Percentiles rank a stretch among this genome's conserved stretches.
Conservation (phyloP, 2,888 invertebrate genomes). For the Ganaspis brasiliensis region DNA sequence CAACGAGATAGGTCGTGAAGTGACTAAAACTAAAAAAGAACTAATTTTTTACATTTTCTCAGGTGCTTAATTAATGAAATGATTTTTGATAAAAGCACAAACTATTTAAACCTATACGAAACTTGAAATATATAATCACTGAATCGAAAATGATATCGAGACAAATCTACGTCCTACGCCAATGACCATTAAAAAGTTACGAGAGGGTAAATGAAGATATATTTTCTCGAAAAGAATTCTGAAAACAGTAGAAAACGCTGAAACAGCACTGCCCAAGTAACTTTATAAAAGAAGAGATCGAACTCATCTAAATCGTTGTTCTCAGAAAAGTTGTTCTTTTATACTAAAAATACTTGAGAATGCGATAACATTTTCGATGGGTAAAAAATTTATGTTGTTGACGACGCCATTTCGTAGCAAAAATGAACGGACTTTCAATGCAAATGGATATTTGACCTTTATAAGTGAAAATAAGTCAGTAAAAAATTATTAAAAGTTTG, state of each 20-base stretch:
- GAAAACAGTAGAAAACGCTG: not conserved
- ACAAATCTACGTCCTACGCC: conserved; percentile 26
- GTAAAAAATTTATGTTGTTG: too few relatives aligned
- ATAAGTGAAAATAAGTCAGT: too few relatives aligned
- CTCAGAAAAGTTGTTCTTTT: not conserved
- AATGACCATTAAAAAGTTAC: conserved; percentile 73
- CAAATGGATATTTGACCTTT: too few relatives aligned
- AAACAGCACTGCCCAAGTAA: not conserved
- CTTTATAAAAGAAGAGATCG: not conserved
- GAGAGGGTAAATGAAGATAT: conserved; percentile 70
- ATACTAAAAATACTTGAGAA: too few relatives aligned
- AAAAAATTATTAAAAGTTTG: too few relatives aligned
- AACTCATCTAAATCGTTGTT: not conserved
- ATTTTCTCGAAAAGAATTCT: conserved; percentile 59
- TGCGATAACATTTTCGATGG: too few relatives aligned
- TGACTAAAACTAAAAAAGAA: not conserved
- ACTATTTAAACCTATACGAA: not conserved
- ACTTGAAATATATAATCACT: not conserved
- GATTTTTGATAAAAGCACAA: too few relatives aligned
- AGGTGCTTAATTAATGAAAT: not conserved
- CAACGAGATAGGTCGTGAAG: not conserved
- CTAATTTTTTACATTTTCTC: too few relatives aligned
- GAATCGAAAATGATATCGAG: not conserved
- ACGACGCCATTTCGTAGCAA: too few relatives aligned
- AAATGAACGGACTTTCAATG: too few relatives aligned